These are phyloP conservation scores for Automeris io DNA, from an alignment of 2,888 invertebrate species.

Conservation along the genomic window DNA sequence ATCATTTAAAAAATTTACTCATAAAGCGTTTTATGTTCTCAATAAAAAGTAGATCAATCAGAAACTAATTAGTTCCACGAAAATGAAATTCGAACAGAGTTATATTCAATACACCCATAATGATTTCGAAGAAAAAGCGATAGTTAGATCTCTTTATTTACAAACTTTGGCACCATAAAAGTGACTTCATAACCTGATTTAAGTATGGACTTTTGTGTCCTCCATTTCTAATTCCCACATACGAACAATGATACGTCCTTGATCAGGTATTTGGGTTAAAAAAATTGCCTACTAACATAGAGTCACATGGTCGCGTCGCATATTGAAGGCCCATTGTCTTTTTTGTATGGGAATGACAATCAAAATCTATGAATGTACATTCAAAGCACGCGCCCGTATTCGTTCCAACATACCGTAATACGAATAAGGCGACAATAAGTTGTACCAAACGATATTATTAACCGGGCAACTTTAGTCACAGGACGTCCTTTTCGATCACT, in stretches of 20 bases:
- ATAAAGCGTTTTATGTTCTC: too few species aligned
- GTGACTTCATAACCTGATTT: constrained; percentile 1
- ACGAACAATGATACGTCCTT: constrained; percentile 44
- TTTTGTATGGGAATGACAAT: constrained; percentile 50
- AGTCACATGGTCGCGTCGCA: constrained; percentile 45
- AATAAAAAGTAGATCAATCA: too few species aligned
- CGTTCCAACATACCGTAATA: constrained; percentile 73
- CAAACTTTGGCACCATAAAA: neutral
- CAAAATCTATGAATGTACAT: constrained; percentile 48
- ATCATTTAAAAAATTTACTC: too few species aligned
- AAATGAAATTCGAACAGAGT: too few species aligned
- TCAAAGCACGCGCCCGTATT: constrained; percentile 67
- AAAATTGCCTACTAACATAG: constrained; percentile 53
- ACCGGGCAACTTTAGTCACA: constrained; percentile 43
- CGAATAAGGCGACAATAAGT: constrained; percentile 61
- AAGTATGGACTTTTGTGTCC: constrained; percentile 7
- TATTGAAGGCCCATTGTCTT: constrained; percentile 61
- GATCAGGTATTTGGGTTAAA: constrained; percentile 62
- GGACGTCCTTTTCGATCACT: constrained; percentile 58
- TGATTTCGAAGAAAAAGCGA: too few species aligned
- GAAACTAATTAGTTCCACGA: too few species aligned
- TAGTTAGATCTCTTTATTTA: too few species aligned
- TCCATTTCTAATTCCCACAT: constrained; percentile 38
- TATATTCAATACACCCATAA: too few species aligned
- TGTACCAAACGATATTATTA: constrained; percentile 50